phyloP scores from a whole-genome alignment of 2,888 invertebrate genomes.

The Entomobrya proxima region DNA sequence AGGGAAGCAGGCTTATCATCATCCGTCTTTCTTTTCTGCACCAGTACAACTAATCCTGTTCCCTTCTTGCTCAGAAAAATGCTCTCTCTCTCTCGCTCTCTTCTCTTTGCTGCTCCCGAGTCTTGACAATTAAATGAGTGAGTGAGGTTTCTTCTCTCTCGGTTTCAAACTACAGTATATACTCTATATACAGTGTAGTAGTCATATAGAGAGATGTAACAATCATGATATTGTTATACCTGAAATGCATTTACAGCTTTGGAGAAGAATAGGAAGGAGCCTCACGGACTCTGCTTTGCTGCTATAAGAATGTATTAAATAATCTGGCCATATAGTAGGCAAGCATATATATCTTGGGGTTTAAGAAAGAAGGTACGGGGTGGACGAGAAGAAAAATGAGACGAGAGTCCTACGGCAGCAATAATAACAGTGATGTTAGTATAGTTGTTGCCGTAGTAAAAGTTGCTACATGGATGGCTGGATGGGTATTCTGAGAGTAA shows the following conservation, averaged over 20 bases:
- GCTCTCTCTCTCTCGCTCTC: conserved; percentile 32
- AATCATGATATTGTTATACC: conserved; percentile 48
- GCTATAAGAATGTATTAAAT: conserved; percentile 19
- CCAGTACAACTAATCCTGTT: conserved; percentile 70
- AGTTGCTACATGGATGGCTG: conserved; percentile 35
- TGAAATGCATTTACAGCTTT: conserved; percentile 51
- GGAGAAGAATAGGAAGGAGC: not conserved
- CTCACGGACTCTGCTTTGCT: no score
- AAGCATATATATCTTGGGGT: not conserved
- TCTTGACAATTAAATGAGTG: conserved; percentile 67
- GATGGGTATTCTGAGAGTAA: conserved; percentile 23
- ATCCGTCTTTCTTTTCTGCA: conserved; percentile 41
- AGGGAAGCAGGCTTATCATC: conserved; percentile 63
- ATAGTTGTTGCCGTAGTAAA: conserved; percentile 35
- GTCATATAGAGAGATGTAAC: conserved; percentile 29
- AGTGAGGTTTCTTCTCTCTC: conserved; percentile 68
- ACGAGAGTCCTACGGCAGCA: conserved; percentile 32
- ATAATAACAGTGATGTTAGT: conserved; percentile 67
- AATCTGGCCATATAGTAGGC: not conserved
- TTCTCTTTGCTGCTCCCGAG: not conserved
- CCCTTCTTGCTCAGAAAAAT: conserved; percentile 61
- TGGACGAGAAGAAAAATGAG: not conserved
- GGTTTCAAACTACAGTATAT: conserved; percentile 8
- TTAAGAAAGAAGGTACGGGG: not conserved
- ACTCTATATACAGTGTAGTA: not conserved